phyloP scores from a whole-genome alignment of 2,113 vertebrate species.

The Scomber japonicus region DNA sequence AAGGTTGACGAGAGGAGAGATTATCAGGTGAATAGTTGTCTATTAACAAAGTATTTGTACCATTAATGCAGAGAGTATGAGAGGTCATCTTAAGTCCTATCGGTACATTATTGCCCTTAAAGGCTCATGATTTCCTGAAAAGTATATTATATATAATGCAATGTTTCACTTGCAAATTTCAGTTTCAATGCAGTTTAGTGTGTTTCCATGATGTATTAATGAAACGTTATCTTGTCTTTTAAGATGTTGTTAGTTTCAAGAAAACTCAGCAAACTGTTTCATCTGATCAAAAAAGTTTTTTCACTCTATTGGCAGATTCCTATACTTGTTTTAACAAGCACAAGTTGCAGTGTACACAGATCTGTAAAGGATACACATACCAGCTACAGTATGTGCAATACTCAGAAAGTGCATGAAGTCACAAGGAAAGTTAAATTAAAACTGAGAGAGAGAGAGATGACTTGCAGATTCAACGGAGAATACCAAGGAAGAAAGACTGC shows the following conservation, averaged over 20 bases:
- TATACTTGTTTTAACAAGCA: background rate
- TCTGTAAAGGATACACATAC: background rate
- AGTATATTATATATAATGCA: background rate
- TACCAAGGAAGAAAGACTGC: constrained; percentile 33
- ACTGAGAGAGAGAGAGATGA: constrained; percentile 11
- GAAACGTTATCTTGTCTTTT: background rate
- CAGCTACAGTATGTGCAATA: background rate
- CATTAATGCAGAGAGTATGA: background rate
- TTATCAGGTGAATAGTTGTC: constrained; percentile 9
- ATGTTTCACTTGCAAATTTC: background rate
- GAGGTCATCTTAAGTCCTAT: background rate
- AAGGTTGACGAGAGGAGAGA: background rate
- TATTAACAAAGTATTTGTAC: background rate
- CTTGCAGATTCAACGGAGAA: constrained; percentile 19
- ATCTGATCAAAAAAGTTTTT: background rate
- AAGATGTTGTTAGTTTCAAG: background rate
- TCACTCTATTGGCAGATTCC: background rate
- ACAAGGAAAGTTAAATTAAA: constrained; percentile 22
- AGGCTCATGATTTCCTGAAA: background rate
- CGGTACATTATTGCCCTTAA: background rate
- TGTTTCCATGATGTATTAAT: background rate
- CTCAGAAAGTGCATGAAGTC: constrained; percentile 25
- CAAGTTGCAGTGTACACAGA: background rate
- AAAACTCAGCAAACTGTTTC: background rate
- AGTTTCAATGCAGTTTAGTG: background rate